Conservation (phyloP, 2,797 vertebrate genomes). For the Lepus oiostolus region DNA sequence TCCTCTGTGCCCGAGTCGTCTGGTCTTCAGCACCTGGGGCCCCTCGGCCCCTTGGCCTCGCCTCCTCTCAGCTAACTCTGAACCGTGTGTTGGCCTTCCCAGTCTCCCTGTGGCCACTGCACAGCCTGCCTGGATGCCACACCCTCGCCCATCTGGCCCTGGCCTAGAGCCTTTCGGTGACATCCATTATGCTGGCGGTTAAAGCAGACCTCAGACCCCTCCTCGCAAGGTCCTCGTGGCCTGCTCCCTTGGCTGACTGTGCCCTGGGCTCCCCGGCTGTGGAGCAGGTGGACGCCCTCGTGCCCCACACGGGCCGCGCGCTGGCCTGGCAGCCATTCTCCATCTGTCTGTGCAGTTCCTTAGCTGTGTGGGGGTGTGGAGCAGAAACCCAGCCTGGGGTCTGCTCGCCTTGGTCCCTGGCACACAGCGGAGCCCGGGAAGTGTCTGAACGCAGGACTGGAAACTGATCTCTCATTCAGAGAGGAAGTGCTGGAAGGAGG, state of each 20-base stretch:
- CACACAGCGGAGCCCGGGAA: not conserved
- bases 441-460: not conserved
- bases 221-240: not conserved
- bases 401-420: not conserved
- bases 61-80: not conserved
- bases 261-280: no score
- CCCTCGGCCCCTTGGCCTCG: not conserved
- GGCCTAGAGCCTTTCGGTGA: not conserved
- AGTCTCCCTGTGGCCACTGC: no score
- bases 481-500: not conserved
- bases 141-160: rapidly evolving
- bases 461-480: not conserved
- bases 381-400: not conserved
- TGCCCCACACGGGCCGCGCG: rapidly evolving
- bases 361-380: no score
- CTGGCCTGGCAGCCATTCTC: rapidly evolving
- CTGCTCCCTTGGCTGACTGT: not conserved
- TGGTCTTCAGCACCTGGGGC: no score
- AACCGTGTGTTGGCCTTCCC: rapidly evolving
- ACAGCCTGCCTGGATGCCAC: not conserved
- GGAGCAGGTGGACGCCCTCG: not conserved
- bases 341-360: not conserved
- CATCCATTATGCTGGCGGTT: rapidly evolving
- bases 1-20: no score
- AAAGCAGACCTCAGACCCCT: not conserved